A percentile compares a stretch with the other conserved stretches of the same genome.
Evolutionary conservation across 2,113 vertebrate species (phyloP).

Genomic region (Ictalurus punctatus): DNA sequence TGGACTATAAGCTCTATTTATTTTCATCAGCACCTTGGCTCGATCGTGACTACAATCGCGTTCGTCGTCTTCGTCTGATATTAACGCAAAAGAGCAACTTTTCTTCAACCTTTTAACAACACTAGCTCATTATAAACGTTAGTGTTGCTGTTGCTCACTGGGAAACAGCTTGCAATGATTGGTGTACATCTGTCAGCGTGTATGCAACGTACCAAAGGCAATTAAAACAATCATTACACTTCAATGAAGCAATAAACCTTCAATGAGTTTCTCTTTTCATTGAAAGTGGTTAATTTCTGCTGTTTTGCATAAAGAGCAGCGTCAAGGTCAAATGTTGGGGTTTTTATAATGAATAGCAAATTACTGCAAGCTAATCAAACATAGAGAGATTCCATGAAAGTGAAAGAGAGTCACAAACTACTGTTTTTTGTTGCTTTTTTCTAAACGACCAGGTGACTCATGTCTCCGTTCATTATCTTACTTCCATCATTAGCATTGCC

Average conservation of each 20-base stretch:
- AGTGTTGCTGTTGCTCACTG: not conserved
- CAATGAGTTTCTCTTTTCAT: constrained; percentile 2
- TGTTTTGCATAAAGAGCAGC: constrained; percentile 19
- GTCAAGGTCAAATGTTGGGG: not conserved
- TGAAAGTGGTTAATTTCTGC: constrained; percentile 21
- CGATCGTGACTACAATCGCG: not conserved
- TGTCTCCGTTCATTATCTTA: constrained; percentile 13
- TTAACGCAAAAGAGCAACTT: not conserved
- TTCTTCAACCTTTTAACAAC: not conserved
- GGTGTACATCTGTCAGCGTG: not conserved
- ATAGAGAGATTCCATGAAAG: not conserved
- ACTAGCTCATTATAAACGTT: not conserved
- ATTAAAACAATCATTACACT: constrained; percentile 21
- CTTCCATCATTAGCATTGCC: not conserved
- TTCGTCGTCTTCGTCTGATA: not conserved
- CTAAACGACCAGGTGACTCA: not conserved
- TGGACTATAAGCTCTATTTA: constrained; percentile 3
- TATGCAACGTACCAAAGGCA: not conserved
- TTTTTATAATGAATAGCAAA: constrained; percentile 7
- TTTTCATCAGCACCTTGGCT: not conserved
- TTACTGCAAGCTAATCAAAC: constrained; percentile 17
- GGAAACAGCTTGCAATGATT: not conserved
- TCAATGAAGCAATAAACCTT: constrained; percentile 33
- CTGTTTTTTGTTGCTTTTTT: not conserved
- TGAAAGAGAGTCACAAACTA: constrained; percentile 4